Evolutionary conservation across 2,888 invertebrate species (phyloP).

Genomic region (Uloborus plumipes): DNA sequence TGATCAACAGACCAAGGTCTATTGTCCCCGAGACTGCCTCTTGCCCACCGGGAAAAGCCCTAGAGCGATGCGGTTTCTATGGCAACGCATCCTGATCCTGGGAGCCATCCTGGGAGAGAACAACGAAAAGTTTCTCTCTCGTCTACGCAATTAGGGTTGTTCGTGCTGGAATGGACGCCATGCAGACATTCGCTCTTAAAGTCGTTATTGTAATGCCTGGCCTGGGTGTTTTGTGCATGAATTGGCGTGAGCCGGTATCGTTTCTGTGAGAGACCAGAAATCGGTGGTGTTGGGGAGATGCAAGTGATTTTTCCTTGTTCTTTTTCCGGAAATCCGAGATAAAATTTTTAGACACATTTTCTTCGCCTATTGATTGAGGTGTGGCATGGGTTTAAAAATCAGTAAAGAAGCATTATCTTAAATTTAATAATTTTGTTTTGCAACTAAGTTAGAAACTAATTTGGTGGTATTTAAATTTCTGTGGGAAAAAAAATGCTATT

Average conservation of each 20-base stretch:
- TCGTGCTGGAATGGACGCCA: neutral
- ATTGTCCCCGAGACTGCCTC: neutral
- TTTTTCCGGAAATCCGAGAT: too few relatives aligned
- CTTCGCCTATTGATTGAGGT: too few relatives aligned
- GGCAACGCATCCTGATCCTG: slow-evolving; percentile 4
- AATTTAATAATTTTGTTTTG: too few relatives aligned
- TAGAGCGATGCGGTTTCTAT: slow-evolving; percentile 20
- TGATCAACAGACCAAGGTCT: neutral
- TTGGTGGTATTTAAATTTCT: too few relatives aligned
- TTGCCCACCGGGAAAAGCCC: neutral
- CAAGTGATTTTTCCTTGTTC: too few relatives aligned
- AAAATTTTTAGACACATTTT: too few relatives aligned
- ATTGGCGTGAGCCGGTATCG: slow-evolving; percentile 1
- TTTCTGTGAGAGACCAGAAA: neutral
- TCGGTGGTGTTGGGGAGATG: too few relatives aligned
- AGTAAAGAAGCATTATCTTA: too few relatives aligned
- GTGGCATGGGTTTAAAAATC: too few relatives aligned
- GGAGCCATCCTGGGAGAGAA: slow-evolving; percentile 1
- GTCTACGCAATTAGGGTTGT: slow-evolving; percentile 1
- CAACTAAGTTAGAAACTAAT: too few relatives aligned
- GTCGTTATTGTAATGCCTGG: slow-evolving; percentile 2
- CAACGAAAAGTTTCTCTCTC: neutral
- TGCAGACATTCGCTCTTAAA: neutral
- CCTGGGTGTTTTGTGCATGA: neutral
- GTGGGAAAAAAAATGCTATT: too few relatives aligned